Conservation (phyloP, 2,797 vertebrate species). For the Chaetophractus vellerosus region DNA sequence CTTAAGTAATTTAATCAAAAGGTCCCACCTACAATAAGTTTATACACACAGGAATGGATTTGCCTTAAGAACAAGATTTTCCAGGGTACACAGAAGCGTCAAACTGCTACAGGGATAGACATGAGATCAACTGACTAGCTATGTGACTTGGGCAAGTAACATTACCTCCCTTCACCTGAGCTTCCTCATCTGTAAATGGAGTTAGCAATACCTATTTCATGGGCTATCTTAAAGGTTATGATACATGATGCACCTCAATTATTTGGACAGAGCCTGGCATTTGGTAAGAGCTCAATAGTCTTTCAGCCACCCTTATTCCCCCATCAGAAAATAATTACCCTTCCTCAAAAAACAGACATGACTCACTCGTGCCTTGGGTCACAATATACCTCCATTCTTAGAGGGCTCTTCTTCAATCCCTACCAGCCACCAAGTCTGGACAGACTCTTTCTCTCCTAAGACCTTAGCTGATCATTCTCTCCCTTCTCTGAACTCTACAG, state of each 20-base stretch:
- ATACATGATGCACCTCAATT: background rate
- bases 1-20: no score
- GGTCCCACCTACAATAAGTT: no score
- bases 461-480: background rate
- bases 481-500: background rate
- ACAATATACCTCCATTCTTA: background rate
- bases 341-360: slow-evolving; percentile 16
- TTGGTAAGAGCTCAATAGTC: background rate
- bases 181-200: background rate
- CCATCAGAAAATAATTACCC: background rate
- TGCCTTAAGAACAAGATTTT: no score
- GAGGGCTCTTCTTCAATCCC: background rate
- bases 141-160: background rate
- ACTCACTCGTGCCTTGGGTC: background rate
- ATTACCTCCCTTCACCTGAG: background rate
- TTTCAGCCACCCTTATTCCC: no score
- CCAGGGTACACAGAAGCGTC: no score
- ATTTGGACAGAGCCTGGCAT: background rate
- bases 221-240: background rate
- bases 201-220: background rate
- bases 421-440: no score
- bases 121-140: background rate
- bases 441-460: background rate
- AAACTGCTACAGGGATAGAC: background rate
- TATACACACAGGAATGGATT: no score